These are phyloP conservation scores for Chaetodon auriga DNA, from an alignment of 2,113 vertebrate genomes.

Conservation along the genomic window DNA sequence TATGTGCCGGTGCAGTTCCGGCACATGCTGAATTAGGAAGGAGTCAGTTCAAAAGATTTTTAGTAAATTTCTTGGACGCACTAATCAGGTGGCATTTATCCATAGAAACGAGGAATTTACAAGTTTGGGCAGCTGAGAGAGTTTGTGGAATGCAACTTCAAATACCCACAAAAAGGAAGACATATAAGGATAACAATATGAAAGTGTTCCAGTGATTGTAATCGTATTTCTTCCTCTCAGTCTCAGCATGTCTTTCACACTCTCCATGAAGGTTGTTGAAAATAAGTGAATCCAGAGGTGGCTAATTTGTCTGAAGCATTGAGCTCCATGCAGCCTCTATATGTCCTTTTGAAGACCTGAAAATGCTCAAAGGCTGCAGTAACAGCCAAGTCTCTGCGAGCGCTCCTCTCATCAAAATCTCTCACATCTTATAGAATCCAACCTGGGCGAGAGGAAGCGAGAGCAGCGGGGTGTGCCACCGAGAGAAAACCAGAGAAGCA, in stretches of 20 bases:
- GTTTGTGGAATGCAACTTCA: too few relatives aligned
- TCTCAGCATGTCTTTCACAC: not conserved
- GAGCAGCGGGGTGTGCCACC: slow-evolving; percentile 34
- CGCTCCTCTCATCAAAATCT: slow-evolving; percentile 43
- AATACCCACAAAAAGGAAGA: too few relatives aligned
- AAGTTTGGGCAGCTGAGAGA: too few relatives aligned
- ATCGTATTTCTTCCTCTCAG: not conserved
- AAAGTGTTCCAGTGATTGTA: not conserved
- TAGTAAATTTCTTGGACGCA: too few relatives aligned
- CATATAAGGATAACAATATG: too few relatives aligned
- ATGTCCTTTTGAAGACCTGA: slow-evolving; percentile 22
- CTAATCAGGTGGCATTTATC: too few relatives aligned
- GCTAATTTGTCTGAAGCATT: slow-evolving; percentile 51
- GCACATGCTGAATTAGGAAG: too few relatives aligned
- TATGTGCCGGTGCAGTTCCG: too few relatives aligned
- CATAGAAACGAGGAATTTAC: too few relatives aligned
- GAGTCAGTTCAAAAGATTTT: too few relatives aligned
- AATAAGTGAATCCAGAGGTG: slow-evolving; percentile 41
- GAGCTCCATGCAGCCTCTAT: not conserved
- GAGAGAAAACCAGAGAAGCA: slow-evolving; percentile 38
- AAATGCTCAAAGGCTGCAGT: slow-evolving; percentile 34
- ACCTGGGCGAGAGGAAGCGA: slow-evolving; percentile 12
- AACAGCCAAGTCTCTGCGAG: slow-evolving; percentile 15
- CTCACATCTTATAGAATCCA: slow-evolving; percentile 53
- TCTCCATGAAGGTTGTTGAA: not conserved